Percentiles rank a stretch among this genome's conserved stretches.
phyloP scores from a whole-genome alignment of 2,113 vertebrate genomes.

The Macaca mulatta region DNA sequence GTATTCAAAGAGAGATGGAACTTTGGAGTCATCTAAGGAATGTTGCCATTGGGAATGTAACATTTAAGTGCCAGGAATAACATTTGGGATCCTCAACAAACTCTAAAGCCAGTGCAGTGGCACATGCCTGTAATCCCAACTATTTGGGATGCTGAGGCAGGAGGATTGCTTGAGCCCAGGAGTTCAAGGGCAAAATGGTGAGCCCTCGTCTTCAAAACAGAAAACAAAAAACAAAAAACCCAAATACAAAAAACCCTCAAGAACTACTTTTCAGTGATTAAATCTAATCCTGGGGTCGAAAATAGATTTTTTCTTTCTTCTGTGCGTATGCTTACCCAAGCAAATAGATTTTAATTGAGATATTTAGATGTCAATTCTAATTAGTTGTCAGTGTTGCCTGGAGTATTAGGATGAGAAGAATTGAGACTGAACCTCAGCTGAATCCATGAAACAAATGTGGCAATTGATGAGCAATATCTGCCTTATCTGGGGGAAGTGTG shows the following conservation, averaged over 20 bases:
- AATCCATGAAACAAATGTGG: not conserved
- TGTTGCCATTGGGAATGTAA: not conserved
- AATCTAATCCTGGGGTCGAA: not conserved
- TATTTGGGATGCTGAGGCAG: not conserved
- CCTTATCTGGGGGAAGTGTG: not conserved
- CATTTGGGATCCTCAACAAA: not conserved
- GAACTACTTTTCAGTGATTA: conserved; percentile 22
- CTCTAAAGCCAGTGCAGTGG: not conserved
- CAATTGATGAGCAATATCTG: not conserved
- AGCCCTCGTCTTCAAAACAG: not conserved
- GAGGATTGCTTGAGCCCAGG: not conserved
- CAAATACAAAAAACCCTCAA: not conserved
- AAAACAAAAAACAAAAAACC: not conserved
- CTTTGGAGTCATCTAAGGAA: not conserved
- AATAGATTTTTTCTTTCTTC: not conserved
- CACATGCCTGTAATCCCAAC: not conserved
- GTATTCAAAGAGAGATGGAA: not conserved
- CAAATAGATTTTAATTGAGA: not conserved
- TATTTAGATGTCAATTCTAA: not conserved
- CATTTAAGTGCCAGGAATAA: not conserved
- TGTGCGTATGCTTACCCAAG: too few species aligned
- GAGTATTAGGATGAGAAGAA: not conserved
- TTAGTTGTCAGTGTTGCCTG: not conserved
- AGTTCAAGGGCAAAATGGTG: not conserved
- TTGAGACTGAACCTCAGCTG: not conserved